phyloP scores from a whole-genome alignment of 37 sponge, comb jelly and placozoan species.

The Hormiphora californensis region DNA sequence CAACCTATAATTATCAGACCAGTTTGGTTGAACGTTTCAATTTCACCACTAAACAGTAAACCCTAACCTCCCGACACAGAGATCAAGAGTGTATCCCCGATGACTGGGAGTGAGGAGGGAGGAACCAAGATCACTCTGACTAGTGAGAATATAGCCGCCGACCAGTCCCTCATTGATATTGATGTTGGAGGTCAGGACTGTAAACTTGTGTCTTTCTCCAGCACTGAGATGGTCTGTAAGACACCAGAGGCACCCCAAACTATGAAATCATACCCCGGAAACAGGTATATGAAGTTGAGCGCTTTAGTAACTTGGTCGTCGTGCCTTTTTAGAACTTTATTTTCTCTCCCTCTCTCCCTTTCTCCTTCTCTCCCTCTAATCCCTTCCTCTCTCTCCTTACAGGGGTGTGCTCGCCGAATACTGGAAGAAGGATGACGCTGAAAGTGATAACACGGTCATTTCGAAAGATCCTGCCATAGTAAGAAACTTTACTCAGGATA shows the following conservation, averaged over 20 bases:
- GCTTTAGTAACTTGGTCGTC: too few relatives aligned
- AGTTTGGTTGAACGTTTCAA: too few relatives aligned
- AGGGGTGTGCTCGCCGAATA: conserved; percentile 42
- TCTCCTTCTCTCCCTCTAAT: neutral
- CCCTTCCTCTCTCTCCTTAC: too few relatives aligned
- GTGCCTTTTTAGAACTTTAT: neutral
- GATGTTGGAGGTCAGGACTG: conserved; percentile 1
- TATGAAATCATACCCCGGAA: neutral
- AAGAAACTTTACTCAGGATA: neutral
- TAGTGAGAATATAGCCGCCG: conserved; percentile 5
- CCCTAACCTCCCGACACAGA: too few relatives aligned
- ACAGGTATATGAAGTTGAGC: too few relatives aligned
- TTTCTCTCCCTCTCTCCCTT: neutral
- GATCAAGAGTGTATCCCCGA: neutral
- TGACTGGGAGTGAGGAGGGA: neutral
- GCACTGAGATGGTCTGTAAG: neutral
- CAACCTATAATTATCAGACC: neutral
- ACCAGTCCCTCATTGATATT: neutral
- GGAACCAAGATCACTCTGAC: conserved; percentile 42
- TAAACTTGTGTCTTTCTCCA: neutral
- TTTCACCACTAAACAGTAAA: too few relatives aligned
- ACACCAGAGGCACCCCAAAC: neutral
- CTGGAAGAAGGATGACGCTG: neutral
- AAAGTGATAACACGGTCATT: neutral
- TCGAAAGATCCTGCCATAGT: neutral